Evolutionary conservation across 2,113 vertebrate genomes (phyloP).

Genomic region (Engystomops pustulosus): DNA sequence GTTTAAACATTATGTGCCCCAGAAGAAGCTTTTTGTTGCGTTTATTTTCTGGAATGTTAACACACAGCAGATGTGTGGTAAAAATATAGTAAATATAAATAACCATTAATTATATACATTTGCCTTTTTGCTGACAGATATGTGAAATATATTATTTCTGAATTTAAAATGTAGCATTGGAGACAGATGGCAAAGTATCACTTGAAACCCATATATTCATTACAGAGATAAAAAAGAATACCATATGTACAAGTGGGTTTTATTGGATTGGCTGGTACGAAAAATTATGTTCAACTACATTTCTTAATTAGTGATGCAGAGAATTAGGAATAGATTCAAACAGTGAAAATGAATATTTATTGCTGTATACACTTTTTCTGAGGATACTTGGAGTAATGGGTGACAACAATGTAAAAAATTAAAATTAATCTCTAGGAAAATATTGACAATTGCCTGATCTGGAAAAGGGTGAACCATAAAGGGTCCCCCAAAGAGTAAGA

Average conservation of each 20-base stretch:
- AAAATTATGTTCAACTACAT: constrained; percentile 1
- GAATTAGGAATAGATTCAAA: background rate
- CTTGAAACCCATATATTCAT: constrained; percentile 27
- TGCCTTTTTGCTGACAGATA: constrained; percentile 53
- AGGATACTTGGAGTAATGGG: background rate
- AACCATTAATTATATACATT: constrained; percentile 51
- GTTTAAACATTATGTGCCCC: background rate
- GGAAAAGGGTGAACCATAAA: background rate
- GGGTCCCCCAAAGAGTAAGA: too few species aligned
- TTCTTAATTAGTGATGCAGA: constrained; percentile 17
- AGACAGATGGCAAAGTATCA: constrained; percentile 47
- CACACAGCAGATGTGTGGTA: constrained; percentile 41
- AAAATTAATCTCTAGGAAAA: background rate
- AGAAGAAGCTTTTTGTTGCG: constrained; percentile 24
- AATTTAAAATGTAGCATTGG: constrained; percentile 1
- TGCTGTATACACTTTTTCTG: background rate
- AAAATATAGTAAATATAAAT: constrained; percentile 56
- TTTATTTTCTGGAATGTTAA: constrained; percentile 6
- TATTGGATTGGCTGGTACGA: constrained; percentile 6
- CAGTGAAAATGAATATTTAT: background rate
- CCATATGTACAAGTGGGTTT: constrained; percentile 40
- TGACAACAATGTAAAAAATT: background rate
- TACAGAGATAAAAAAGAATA: constrained; percentile 39
- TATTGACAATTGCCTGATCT: background rate
- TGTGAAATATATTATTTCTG: constrained; percentile 37